These are phyloP conservation scores for Pontoporia blainvillei DNA, from an alignment of 2,113 vertebrate genomes.

Conservation along the genomic window DNA sequence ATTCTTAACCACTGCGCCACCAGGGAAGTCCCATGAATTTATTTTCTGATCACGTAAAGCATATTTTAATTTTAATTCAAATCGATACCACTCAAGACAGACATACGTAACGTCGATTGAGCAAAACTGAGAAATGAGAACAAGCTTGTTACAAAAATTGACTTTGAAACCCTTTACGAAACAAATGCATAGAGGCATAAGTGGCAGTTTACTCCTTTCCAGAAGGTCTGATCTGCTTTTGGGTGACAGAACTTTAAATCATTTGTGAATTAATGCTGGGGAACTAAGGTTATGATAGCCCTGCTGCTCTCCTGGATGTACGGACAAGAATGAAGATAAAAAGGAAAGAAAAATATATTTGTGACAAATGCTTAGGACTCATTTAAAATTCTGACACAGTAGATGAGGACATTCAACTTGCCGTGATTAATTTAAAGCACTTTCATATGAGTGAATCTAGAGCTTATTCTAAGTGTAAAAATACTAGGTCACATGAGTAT, in stretches of 20 bases:
- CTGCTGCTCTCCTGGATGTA: not conserved
- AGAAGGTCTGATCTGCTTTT: not conserved
- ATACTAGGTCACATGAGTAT: not conserved
- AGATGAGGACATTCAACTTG: not conserved
- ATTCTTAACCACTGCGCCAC: no score
- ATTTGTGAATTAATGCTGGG: not conserved
- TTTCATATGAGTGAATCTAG: not conserved
- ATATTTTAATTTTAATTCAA: constrained; percentile 1
- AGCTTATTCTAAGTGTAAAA: not conserved
- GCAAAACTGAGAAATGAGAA: not conserved
- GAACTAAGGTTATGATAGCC: not conserved
- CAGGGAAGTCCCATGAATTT: not conserved
- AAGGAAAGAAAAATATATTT: not conserved
- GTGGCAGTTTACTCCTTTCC: not conserved
- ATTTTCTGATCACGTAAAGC: not conserved
- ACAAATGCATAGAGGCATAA: not conserved
- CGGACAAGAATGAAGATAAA: not conserved
- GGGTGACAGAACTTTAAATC: constrained; percentile 2
- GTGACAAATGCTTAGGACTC: not conserved
- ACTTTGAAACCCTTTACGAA: not conserved
- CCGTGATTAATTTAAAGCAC: not conserved
- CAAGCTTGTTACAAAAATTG: not conserved
- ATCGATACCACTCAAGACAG: not conserved
- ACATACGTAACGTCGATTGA: not conserved
- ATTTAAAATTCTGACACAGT: not conserved